phyloP scores from a whole-genome alignment of 2,113 vertebrate genomes.

The Colossoma macropomum region DNA sequence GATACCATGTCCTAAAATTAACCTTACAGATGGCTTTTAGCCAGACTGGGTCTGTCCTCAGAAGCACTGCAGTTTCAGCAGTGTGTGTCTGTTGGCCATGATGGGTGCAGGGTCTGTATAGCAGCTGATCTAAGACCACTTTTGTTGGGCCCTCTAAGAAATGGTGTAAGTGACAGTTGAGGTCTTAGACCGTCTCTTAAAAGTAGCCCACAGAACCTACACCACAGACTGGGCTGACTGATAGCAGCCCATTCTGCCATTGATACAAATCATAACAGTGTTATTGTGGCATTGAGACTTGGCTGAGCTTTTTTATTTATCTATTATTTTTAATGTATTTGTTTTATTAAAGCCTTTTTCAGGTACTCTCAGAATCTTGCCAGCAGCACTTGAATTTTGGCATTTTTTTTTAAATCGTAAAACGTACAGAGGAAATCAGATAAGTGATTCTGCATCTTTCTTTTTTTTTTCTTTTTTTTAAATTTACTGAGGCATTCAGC shows the following conservation, averaged over 20 bases:
- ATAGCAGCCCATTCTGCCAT: not conserved
- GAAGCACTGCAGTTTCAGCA: not conserved
- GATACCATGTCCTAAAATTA: not conserved
- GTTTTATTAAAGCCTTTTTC: not conserved
- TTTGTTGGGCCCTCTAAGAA: not conserved
- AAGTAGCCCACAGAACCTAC: too few relatives aligned
- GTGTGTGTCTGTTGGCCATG: not conserved
- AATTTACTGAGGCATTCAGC: not conserved
- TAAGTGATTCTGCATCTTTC: too few relatives aligned
- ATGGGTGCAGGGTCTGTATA: not conserved
- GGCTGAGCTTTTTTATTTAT: too few relatives aligned
- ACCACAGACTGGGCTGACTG: too few relatives aligned
- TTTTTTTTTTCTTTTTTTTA: not conserved
- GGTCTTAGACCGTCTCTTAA: too few relatives aligned
- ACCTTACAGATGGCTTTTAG: not conserved
- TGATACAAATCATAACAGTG: not conserved
- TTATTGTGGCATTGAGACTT: not conserved
- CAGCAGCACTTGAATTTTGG: not conserved
- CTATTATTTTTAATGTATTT: too few relatives aligned
- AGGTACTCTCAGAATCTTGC: not conserved
- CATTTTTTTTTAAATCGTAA: conserved; percentile 2
- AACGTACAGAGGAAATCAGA: not conserved
- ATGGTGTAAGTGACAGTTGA: not conserved
- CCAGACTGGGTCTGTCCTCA: not conserved
- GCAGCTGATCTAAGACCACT: not conserved